Evolutionary conservation across 2,797 vertebrate genomes (phyloP), one percentile per base, ranked within the genome.

Genomic region (Gallirallus australis): DNA sequence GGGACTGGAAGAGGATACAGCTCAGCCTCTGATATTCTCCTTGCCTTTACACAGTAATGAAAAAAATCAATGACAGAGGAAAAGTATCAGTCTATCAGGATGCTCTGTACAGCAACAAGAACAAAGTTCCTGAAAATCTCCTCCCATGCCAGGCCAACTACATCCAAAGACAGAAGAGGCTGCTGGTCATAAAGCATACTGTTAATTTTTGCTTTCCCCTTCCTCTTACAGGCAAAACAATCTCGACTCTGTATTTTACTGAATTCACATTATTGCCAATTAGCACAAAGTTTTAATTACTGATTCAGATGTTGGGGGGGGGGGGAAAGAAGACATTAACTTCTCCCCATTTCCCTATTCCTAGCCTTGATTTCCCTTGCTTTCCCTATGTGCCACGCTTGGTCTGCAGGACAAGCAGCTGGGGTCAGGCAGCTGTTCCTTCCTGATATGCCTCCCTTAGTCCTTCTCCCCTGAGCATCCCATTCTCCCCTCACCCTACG

Each of bases 51-150:
- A 20, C 0, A 54, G 31, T n/a, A 71, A 86, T 24, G 47, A 86
- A 83, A 93, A 93, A 94, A 84, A 76, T 52, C 63, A 82, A 15
- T 17, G 56, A 45, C 40, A 68, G n/a, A 79, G 54, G 50, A 50
- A 40, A 94, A 57, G 8, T 11, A 15, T 65, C 52, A 66, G 31
- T 50, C 31, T 84, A 16, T 60, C 37, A 60, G 53, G 56, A 78
- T 82, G 28, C 50, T 82, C 47, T 57, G 63, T 28, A 57, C 20
- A 75, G 60, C 11, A 60, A n/a, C 2, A 23, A 83, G 50, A 84
- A 57, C 19, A 84, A 90, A 88, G 63, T 64, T 93, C 37, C 70
- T 86, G 60, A 90, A 61, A 90, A 84, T 82, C 53, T 92, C 84
- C 72, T 61, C 57, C 63, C 27, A 12, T 73, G 61, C 48, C 45